Evolutionary conservation across 2,888 invertebrate species (phyloP), one percentile per base, ranked within the genome.

Genomic region (Polyommatus iphigenia): DNA sequence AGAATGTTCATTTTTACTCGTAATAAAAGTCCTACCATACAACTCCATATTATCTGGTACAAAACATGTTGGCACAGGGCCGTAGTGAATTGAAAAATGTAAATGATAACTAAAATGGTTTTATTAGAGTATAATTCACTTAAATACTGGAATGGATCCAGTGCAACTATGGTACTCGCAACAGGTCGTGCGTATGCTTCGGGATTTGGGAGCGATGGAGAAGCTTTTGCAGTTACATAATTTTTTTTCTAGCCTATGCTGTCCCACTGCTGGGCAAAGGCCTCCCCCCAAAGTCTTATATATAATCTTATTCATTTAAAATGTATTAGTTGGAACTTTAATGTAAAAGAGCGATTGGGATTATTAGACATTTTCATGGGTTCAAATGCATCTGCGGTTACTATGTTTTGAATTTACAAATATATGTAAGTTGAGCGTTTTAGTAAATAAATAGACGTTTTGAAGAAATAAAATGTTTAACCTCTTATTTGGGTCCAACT

Each of bases 1-100:
- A 75, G 75, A 54, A 75, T 75, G 78, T 76, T 78, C 76, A 76
- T 76, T 54, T 78, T 50, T 54, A 75, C 50, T 75, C 75, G 75
- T 50, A 78, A 78, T 75, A 62, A 79, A 79, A 78, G 78, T 77
- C 77, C 50, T 32, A 71, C 67, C 54, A 59, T 57, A 29, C 54
- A 59, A 67, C 71, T 79, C 76, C 78, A 78, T 77, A 80, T 79
- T 78, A 76, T 76, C 77, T 32, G 76, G 75, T 76, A 79, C 78
- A 78, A 79, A 78, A 77, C 85, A 87, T 86, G 86, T 91, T 93
- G 93, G 93, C 92, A 93, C 85, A 83, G 84, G 85, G 80, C 82
- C 82, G 85, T 82, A 84, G 87, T 82, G 86, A 90, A 93, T 93
- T 93, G 93, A 93, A 93, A 94, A 93, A 93, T 93, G 89, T 92